These are phyloP conservation scores for Nomia melanderi DNA, from an alignment of 1,140 invertebrate species.

Conservation along the genomic window DNA sequence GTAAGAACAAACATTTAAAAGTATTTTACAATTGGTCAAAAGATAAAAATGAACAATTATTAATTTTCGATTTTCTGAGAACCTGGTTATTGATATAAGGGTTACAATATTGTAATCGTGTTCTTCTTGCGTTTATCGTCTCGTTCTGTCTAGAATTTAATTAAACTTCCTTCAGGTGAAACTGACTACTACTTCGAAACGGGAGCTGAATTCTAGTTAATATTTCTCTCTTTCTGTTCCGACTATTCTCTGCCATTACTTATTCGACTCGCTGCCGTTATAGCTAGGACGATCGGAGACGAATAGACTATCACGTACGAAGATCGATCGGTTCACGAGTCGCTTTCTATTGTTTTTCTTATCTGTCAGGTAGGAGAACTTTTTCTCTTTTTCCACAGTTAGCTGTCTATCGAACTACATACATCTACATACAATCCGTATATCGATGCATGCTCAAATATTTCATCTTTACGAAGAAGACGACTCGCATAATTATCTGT, in stretches of 20 bases:
- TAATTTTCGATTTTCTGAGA: neutral
- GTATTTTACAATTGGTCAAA: neutral
- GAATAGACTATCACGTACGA: neutral
- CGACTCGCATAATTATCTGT: too few species aligned
- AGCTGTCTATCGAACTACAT: too few species aligned
- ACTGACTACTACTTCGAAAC: neutral
- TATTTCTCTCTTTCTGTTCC: neutral
- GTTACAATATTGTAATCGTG: conserved; percentile 8
- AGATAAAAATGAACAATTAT: conserved; percentile 15
- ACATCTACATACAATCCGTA: too few species aligned
- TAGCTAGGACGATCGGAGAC: neutral
- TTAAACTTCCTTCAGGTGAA: conserved; percentile 35
- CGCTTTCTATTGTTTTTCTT: neutral
- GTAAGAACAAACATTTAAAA: too few species aligned
- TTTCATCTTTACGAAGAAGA: too few species aligned
- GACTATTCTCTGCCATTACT: neutral
- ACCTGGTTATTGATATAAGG: too few species aligned
- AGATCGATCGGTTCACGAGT: conserved; percentile 41
- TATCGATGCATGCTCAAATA: too few species aligned
- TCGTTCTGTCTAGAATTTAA: conserved; percentile 31
- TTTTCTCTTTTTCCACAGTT: too few species aligned
- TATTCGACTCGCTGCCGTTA: too few species aligned
- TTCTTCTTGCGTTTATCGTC: neutral
- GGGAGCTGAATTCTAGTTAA: neutral
- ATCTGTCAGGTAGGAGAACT: neutral